These are phyloP conservation scores for Dendroctonus ponderosae DNA, from an alignment of 1,140 invertebrate species.

Conservation along the genomic window DNA sequence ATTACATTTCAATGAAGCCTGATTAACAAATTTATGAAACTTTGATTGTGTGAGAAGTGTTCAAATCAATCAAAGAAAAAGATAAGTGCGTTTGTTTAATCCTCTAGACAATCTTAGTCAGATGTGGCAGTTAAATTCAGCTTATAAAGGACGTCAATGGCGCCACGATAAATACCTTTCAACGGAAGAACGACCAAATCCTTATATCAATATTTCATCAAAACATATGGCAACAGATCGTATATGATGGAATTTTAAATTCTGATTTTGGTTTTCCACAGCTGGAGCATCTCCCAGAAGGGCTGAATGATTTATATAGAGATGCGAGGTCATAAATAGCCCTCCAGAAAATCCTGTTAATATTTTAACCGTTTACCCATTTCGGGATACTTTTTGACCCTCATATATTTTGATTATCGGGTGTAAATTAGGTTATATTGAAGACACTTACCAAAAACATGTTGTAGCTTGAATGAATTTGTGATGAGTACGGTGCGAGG, in stretches of 20 bases:
- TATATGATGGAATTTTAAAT: conserved; percentile 26
- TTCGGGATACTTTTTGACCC: conserved; percentile 10
- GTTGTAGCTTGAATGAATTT: not conserved
- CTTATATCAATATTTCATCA: conserved; percentile 12
- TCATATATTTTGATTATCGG: conserved; percentile 19
- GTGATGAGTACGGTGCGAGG: too few species aligned
- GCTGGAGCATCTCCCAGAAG: conserved; percentile 8
- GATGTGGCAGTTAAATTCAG: too few species aligned
- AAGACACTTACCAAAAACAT: conserved; percentile 1
- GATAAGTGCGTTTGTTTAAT: too few species aligned
- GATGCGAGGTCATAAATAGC: conserved; percentile 16
- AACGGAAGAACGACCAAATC: too few species aligned
- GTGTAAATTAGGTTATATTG: conserved; percentile 20
- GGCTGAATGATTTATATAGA: conserved; percentile 18
- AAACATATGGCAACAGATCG: not conserved
- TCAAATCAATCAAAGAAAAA: too few species aligned
- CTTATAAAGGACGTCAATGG: too few species aligned
- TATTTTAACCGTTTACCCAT: conserved; percentile 17
- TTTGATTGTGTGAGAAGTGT: too few species aligned
- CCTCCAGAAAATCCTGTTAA: conserved; percentile 14
- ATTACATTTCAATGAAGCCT: too few species aligned
- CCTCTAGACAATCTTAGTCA: too few species aligned
- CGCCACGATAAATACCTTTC: too few species aligned
- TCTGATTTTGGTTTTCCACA: conserved; percentile 25
- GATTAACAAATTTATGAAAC: too few species aligned